Evolutionary conservation across 2,797 vertebrate species (phyloP), one percentile per base, ranked within the genome.

Genomic region (Borostomias antarcticus): DNA sequence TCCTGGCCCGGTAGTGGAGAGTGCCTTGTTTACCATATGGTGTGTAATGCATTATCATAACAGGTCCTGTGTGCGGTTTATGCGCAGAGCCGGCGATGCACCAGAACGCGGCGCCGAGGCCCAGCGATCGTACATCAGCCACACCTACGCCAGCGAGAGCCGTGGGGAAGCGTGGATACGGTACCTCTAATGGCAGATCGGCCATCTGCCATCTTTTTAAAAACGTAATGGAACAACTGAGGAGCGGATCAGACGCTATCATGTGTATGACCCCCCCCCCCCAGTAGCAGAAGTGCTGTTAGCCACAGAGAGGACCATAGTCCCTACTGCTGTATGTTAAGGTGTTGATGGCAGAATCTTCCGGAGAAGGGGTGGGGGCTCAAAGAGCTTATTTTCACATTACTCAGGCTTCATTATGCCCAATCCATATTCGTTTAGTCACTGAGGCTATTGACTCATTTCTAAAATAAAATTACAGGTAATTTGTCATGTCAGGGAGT

Each of bases 401-500:
- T 93, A 91, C 94, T 95, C 94, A 89, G 89, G 91, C 93, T 94
- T 97, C 94, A 96, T 96, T 97, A 96, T 94, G 92, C 92, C 91
- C 92, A 95, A 96, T 98, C 95, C 96, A 98, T 98, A 97, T 95
- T 94, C 89, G 86, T 96, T 98, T 96, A 96, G 94, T 97, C 95
- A 93, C 92, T 92, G 89, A 90, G 93, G 91, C 93, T 95, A 98
- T 96, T 95, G 95, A 97, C 94, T 96, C 93, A 91, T 94, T 95
- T 95, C 94, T 95, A 93, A 96, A 97, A 95, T 94, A 96, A 96
- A 96, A 96, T 95, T 95, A 96, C 84, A 94, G 94, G 94, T 95
- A 93, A 95, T 98, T 95, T 94, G 93, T 98, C 95, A 95, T 95
- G 95, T 95, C 93, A 93, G 85, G 85, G 91, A 94, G 91, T 85